Percentiles rank a stretch among this genome's conserved stretches.
Conservation (phyloP, 2,113 vertebrate species). For the Ciconia stormi region DNA sequence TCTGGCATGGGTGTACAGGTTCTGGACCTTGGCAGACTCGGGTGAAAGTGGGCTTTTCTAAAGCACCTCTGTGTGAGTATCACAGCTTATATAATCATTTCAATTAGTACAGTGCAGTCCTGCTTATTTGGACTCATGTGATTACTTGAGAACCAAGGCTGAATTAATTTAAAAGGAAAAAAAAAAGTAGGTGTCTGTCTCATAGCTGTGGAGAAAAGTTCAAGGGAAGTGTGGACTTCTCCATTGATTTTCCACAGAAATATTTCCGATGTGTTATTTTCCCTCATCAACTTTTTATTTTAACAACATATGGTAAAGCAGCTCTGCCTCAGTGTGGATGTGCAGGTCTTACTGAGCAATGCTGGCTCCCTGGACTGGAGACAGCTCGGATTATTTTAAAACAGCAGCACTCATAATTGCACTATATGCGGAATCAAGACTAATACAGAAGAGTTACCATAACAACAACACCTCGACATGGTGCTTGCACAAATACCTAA, state of each 20-base stretch:
- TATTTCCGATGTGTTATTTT: neutral
- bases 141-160: constrained; percentile 7
- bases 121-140: neutral
- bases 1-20: neutral
- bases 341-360: neutral
- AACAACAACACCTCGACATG: constrained; percentile 46
- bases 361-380: neutral
- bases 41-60: neutral
- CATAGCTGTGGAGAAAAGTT: neutral
- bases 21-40: neutral
- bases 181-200: neutral
- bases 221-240: neutral
- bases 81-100: neutral
- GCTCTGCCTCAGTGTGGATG: constrained; percentile 21
- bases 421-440: constrained; percentile 13
- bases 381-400: constrained; percentile 24
- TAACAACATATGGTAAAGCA: constrained; percentile 5
- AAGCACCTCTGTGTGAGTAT: neutral
- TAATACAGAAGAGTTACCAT: constrained; percentile 66
- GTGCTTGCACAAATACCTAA: constrained; percentile 41
- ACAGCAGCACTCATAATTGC: constrained; percentile 35
- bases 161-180: neutral
- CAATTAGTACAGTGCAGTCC: neutral
- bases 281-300: neutral
- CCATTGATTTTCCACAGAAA: neutral